Conservation (phyloP, 2,797 vertebrate species). For the Clamator glandarius region DNA sequence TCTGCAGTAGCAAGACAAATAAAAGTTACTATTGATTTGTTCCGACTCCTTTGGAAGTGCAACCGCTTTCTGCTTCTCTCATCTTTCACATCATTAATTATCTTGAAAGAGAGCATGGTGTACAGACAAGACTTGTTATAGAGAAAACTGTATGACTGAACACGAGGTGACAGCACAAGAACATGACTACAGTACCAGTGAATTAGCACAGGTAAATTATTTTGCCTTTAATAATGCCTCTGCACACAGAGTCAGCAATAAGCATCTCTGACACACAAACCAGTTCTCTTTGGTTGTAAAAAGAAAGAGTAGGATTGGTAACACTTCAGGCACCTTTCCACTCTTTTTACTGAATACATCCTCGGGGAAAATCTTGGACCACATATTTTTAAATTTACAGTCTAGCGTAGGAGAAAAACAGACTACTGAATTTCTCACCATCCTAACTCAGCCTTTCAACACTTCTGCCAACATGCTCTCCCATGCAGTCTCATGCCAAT, state of each 20-base stretch:
- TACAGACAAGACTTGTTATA: constrained; percentile 24
- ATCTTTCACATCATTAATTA: constrained; percentile 63
- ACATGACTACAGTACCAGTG: not conserved
- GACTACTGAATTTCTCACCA: not conserved
- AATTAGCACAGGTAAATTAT: constrained; percentile 23
- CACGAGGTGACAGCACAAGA: constrained; percentile 11
- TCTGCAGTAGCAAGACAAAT: not conserved
- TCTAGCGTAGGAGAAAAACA: not conserved
- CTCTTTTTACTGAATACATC: not conserved
- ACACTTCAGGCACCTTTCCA: not conserved
- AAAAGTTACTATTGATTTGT: constrained; percentile 54
- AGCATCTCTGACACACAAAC: not conserved
- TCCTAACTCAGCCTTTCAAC: not conserved
- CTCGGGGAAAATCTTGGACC: not conserved
- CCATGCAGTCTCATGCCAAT: not conserved
- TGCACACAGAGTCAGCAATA: not conserved
- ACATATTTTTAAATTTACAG: not conserved
- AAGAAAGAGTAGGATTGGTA: not conserved
- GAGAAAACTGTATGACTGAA: constrained; percentile 14
- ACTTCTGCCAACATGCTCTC: not conserved
- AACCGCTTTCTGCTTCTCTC: constrained; percentile 6
- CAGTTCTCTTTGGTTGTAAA: not conserved
- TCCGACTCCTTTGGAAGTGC: constrained; percentile 47
- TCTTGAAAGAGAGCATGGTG: constrained; percentile 18
- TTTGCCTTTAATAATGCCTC: constrained; percentile 10